Evolutionary conservation across 2,113 vertebrate species (phyloP).

Genomic region (Mohoua ochrocephala): DNA sequence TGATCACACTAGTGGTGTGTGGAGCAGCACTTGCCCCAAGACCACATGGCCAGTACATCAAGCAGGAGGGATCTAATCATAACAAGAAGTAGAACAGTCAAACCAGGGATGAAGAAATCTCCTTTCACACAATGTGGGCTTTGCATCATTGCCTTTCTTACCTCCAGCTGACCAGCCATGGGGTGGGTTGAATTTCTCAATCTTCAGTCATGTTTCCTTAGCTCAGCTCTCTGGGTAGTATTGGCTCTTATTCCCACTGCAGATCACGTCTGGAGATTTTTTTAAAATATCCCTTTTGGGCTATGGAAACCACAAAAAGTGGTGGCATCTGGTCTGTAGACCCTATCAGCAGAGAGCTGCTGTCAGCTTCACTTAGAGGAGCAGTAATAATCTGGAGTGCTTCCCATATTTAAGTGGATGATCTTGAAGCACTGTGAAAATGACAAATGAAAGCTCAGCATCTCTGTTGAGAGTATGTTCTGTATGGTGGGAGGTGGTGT

Average conservation of each 20-base stretch:
- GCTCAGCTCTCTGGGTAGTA: background rate
- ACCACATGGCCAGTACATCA: background rate
- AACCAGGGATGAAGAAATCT: background rate
- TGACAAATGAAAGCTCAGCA: background rate
- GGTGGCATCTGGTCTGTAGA: background rate
- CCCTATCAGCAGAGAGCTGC: background rate
- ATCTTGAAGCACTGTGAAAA: background rate
- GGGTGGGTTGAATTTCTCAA: background rate
- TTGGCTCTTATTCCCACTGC: background rate
- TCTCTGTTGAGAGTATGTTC: background rate
- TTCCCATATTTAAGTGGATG: background rate
- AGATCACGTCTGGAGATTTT: background rate
- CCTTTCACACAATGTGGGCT: background rate
- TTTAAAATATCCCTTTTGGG: background rate
- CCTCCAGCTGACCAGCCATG: background rate
- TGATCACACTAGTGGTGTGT: background rate
- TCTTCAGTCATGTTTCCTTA: background rate
- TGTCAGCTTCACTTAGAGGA: background rate
- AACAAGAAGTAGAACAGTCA: background rate
- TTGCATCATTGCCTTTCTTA: background rate
- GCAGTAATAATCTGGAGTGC: background rate
- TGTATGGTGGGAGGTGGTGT: background rate
- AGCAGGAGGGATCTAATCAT: background rate
- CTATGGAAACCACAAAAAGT: background rate
- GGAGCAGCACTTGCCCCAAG: background rate